phyloP scores from a whole-genome alignment of 2,888 invertebrate species.

The Drosophila merina region DNA sequence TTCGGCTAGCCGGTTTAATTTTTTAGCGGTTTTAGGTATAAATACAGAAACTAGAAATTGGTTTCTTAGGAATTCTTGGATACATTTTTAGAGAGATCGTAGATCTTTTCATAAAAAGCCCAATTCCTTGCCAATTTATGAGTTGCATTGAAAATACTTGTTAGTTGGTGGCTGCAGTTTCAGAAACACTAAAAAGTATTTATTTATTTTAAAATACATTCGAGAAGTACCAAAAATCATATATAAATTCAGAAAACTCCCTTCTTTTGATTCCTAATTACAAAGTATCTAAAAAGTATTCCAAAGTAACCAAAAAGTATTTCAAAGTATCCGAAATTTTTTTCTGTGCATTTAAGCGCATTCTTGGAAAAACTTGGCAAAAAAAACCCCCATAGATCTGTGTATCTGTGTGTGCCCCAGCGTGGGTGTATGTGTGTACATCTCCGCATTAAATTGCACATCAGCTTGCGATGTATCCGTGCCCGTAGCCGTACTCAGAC shows the following conservation, averaged over 20 bases:
- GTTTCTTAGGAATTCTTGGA: conserved; percentile 14
- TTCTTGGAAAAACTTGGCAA: conserved; percentile 73
- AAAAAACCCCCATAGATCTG: background rate
- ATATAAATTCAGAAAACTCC: no score
- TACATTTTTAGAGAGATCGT: background rate
- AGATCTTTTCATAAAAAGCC: conserved; percentile 27
- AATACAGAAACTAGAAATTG: background rate
- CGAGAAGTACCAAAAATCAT: no score
- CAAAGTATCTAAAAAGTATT: no score
- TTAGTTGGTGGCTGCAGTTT: conserved; percentile 18
- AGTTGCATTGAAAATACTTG: conserved; percentile 46
- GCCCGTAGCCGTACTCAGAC: conserved; percentile 22
- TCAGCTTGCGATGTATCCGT: conserved; percentile 53
- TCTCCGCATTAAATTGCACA: conserved; percentile 66
- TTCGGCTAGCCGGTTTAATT: conserved; percentile 3
- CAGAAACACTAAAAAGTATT: background rate
- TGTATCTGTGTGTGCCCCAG: conserved; percentile 5
- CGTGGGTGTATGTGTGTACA: conserved; percentile 14
- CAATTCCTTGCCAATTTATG: conserved; percentile 42
- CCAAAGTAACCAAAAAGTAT: no score
- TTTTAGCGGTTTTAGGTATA: background rate
- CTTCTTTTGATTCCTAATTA: no score
- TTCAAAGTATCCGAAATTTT: background rate
- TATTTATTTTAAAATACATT: background rate
- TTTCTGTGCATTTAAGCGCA: conserved; percentile 34